Evolutionary conservation across 2,113 vertebrate genomes (phyloP).

Genomic region (Hydrochoerus hydrochaeris): DNA sequence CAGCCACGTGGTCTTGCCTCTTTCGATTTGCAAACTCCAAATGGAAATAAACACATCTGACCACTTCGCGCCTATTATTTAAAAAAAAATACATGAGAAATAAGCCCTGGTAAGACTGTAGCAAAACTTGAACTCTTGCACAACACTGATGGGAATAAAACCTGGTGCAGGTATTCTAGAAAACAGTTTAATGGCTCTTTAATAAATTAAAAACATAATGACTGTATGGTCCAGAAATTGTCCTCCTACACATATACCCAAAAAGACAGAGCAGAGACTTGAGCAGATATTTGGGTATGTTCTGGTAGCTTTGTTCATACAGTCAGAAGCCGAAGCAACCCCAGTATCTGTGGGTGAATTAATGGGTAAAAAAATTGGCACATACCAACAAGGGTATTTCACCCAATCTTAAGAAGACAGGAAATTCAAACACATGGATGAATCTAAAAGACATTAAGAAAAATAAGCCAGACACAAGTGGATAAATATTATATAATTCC

Average conservation of each 20-base stretch:
- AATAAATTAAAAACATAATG: slow-evolving; percentile 10
- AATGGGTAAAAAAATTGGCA: neutral
- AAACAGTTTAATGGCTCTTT: neutral
- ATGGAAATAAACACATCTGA: slow-evolving; percentile 39
- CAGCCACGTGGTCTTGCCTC: neutral
- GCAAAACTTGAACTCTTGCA: neutral
- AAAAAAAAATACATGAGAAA: slow-evolving; percentile 13
- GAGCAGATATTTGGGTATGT: neutral
- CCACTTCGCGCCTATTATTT: neutral
- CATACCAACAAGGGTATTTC: neutral
- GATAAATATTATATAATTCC: neutral
- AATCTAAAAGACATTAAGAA: neutral
- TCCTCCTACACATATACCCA: neutral
- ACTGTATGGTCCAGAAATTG: neutral
- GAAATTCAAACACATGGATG: neutral
- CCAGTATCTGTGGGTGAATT: neutral
- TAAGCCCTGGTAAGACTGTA: neutral
- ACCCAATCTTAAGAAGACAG: neutral
- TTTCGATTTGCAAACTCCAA: slow-evolving; percentile 18
- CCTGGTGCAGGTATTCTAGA: neutral
- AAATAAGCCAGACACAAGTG: neutral
- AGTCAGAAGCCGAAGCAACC: neutral
- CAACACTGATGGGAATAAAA: neutral
- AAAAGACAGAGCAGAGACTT: neutral
- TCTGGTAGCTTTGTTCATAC: neutral